Conservation (phyloP, 2,888 invertebrate species). For the Zhuqinia jingwanae region DNA sequence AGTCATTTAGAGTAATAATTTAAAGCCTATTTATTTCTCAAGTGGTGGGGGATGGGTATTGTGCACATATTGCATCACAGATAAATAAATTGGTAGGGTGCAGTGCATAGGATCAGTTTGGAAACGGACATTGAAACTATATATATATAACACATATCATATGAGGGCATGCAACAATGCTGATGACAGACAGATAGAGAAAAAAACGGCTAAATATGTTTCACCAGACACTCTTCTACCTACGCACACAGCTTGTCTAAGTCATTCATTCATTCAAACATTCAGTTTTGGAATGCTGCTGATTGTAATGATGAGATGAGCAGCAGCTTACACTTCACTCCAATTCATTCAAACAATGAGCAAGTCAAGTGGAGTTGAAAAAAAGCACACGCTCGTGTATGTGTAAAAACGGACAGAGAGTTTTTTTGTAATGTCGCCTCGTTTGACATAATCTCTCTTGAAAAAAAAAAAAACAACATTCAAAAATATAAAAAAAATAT, state of each 20-base stretch:
- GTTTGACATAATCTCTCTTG: too few relatives aligned
- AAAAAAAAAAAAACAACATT: too few relatives aligned
- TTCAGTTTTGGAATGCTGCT: neutral
- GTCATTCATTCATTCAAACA: slow-evolving; percentile 10
- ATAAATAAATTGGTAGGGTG: too few relatives aligned
- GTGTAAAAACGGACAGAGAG: too few relatives aligned
- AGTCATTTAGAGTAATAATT: slow-evolving; percentile 3
- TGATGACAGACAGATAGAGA: slow-evolving; percentile 9
- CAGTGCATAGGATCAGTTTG: too few relatives aligned
- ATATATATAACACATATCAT: too few relatives aligned
- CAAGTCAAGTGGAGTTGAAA: too few relatives aligned
- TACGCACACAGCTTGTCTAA: neutral
- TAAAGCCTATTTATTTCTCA: slow-evolving; percentile 34
- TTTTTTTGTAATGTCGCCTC: too few relatives aligned
- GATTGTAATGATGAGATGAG: neutral
- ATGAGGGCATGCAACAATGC: slow-evolving; percentile 24
- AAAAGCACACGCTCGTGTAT: too few relatives aligned
- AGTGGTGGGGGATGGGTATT: too few relatives aligned
- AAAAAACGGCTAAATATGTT: neutral
- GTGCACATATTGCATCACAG: too few relatives aligned
- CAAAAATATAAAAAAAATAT: too few relatives aligned
- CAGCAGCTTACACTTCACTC: slow-evolving; percentile 34
- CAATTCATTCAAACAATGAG: slow-evolving; percentile 38
- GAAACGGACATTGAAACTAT: slow-evolving; percentile 9
- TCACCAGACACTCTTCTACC: neutral